Conservation (phyloP, 2,797 vertebrate genomes). For the Eospalax fontanierii region DNA sequence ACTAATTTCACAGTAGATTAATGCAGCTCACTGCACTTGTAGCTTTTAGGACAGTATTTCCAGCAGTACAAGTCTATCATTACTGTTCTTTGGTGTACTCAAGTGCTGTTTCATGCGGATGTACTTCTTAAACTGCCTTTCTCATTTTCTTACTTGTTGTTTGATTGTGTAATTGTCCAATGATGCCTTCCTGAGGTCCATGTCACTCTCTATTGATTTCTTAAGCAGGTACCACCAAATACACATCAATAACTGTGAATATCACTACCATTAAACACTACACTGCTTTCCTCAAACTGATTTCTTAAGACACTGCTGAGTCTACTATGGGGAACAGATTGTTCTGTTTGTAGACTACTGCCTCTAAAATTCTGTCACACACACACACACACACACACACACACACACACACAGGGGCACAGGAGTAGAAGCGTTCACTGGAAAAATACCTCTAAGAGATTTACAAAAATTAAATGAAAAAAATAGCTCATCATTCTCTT, state of each 20-base stretch:
- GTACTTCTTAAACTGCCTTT: background rate
- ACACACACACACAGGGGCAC: background rate
- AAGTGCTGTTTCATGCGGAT: background rate
- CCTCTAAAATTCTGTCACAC: background rate
- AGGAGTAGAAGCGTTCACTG: background rate
- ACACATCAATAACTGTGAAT: background rate
- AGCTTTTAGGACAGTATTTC: background rate
- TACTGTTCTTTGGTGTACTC: background rate
- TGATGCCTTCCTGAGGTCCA: background rate
- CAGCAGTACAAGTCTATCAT: background rate
- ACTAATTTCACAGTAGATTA: slow-evolving; percentile 26
- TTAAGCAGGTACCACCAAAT: background rate
- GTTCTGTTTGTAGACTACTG: background rate
- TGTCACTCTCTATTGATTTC: background rate
- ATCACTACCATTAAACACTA: background rate
- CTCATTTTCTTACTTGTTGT: background rate
- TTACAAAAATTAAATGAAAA: background rate
- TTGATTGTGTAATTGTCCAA: background rate
- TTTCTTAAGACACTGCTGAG: background rate
- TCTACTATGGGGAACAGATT: background rate
- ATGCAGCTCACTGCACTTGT: background rate
- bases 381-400: background rate
- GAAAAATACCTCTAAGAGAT: background rate
- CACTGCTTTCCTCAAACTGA: background rate
- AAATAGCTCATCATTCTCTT: background rate